Conservation (phyloP, 2,888 invertebrate genomes). For the Poecilus cupreus region DNA sequence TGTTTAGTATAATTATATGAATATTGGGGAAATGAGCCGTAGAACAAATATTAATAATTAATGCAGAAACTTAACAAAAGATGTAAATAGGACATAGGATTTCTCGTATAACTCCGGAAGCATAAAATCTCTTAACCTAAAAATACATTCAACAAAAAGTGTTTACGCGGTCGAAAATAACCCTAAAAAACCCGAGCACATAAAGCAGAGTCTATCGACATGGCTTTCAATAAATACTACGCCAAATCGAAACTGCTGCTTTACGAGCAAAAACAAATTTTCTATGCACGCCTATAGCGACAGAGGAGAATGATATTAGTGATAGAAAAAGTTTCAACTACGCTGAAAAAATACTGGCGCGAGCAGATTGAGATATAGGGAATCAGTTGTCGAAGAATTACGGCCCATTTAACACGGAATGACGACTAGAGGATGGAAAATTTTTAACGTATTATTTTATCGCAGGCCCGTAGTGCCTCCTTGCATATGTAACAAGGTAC, state of each 20-base stretch:
- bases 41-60: too few species aligned
- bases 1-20: too few species aligned
- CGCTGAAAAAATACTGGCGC: background rate
- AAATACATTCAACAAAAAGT: slow-evolving; percentile 31
- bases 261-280: slow-evolving; percentile 43
- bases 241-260: slow-evolving; percentile 2
- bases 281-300: background rate
- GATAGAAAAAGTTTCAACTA: slow-evolving; percentile 14
- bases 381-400: background rate
- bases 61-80: background rate
- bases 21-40: too few species aligned
- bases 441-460: too few species aligned
- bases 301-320: background rate
- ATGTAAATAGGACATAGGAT: background rate
- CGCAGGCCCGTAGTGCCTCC: too few species aligned
- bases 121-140: slow-evolving; percentile 24
- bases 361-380: slow-evolving; percentile 25
- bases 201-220: slow-evolving; percentile 1
- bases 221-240: background rate
- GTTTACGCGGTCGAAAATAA: slow-evolving; percentile 32
- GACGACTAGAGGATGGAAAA: background rate
- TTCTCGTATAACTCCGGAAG: background rate
- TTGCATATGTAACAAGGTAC: too few species aligned
- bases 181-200: slow-evolving; percentile 7
- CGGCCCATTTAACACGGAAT: background rate